Percentiles rank a stretch among this genome's conserved stretches.
Conservation (phyloP, 2,888 invertebrate genomes). For the Andrena haemorrhoa region DNA sequence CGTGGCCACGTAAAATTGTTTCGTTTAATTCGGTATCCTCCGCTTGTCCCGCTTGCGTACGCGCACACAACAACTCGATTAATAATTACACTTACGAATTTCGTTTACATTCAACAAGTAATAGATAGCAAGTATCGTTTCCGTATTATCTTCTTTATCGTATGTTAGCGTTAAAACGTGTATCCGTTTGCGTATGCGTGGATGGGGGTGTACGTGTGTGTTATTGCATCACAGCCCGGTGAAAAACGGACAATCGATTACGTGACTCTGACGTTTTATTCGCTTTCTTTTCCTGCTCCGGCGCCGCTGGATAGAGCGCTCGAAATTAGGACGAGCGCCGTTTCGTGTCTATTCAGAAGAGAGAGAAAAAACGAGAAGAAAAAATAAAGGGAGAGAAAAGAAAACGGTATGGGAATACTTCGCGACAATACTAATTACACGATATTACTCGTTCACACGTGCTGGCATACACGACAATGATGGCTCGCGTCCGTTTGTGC, state of each 20-base stretch:
- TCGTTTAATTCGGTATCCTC: slow-evolving; percentile 46
- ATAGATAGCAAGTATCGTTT: slow-evolving; percentile 20
- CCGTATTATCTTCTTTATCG: not conserved
- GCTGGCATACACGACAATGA: slow-evolving; percentile 42
- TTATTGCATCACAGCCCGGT: slow-evolving; percentile 39
- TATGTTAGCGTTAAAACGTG: not conserved
- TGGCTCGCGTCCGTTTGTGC: slow-evolving; percentile 74
- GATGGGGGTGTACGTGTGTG: slow-evolving; percentile 12
- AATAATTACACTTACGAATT: slow-evolving; percentile 45
- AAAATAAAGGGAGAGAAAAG: slow-evolving; percentile 15
- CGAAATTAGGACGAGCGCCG: slow-evolving; percentile 31
- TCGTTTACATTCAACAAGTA: slow-evolving; percentile 37
- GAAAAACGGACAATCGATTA: slow-evolving; percentile 34
- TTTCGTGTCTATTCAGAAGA: slow-evolving; percentile 8
- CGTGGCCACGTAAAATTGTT: slow-evolving; percentile 56
- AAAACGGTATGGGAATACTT: slow-evolving; percentile 60
- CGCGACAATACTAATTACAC: slow-evolving; percentile 53
- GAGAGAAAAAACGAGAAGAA: slow-evolving; percentile 1
- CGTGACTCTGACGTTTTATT: slow-evolving; percentile 10
- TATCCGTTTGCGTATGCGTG: not conserved
- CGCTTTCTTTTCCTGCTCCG: not conserved
- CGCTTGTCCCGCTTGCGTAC: slow-evolving; percentile 39
- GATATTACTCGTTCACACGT: slow-evolving; percentile 43
- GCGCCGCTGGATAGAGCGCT: slow-evolving; percentile 55
- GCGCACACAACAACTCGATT: slow-evolving; percentile 38